A percentile compares a stretch with the other conserved stretches of the same genome.
These are phyloP conservation scores for Thera britannica DNA, from an alignment of 2,888 invertebrate species.

Conservation along the genomic window DNA sequence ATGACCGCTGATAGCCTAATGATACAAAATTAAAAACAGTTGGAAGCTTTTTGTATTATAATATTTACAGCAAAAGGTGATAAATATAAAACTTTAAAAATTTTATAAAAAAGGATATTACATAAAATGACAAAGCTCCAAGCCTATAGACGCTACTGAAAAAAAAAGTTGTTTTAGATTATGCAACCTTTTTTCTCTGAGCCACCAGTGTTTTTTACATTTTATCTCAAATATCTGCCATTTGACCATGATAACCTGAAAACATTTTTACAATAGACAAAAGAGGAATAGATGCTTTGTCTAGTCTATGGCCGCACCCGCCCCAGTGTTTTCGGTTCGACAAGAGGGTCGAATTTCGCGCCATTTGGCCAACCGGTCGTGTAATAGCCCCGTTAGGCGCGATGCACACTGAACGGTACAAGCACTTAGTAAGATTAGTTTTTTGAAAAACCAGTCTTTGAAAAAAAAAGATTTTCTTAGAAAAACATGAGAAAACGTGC, in stretches of 20 bases:
- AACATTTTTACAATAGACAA: conserved; percentile 27
- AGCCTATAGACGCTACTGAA: no score
- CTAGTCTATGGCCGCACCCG: conserved; percentile 61
- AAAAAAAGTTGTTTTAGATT: no score
- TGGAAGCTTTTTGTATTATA: no score
- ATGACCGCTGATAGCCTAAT: no score
- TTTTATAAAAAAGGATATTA: no score
- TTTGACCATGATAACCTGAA: conserved; percentile 17
- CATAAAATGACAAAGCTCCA: no score
- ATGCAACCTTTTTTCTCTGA: no score
- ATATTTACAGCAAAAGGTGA: no score
- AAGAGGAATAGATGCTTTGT: conserved; percentile 41
- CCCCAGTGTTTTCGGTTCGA: conserved; percentile 61
- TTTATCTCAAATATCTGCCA: conserved; percentile 7
- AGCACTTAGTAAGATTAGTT: conserved; percentile 38
- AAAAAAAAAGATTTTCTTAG: no score
- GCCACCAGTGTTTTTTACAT: not conserved
- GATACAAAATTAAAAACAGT: no score
- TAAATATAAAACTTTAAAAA: no score
- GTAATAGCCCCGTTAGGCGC: conserved; percentile 67
- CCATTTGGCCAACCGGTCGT: conserved; percentile 82
- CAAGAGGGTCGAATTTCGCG: conserved; percentile 79
- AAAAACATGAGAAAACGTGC: no score
- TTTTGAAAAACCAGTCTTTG: not conserved
- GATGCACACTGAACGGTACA: conserved; percentile 47